Base-by-base conservation (phyloP, 2,797 vertebrate species). In the Typhlichthys subterraneus region DNA sequence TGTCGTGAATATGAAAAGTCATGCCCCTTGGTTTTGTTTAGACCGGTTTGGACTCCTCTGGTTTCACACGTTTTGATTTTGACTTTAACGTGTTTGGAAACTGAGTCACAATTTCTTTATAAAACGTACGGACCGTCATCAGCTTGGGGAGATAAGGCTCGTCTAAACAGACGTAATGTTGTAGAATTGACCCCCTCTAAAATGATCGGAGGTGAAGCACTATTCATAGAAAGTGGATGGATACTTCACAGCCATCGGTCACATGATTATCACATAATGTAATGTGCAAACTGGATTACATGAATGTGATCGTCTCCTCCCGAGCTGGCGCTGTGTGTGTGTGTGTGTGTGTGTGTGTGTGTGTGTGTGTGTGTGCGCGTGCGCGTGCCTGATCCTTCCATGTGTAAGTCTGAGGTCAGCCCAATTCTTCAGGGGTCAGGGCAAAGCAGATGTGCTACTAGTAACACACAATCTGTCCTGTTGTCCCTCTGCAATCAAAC, bases 211-310 rank as follows among this genome's bases (percentile, higher is more conserved):
- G 50, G 2, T 19, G 55, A 48, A 17, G n/a, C 5, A 1, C 58
- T 65, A 57, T 72, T 70, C 62, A 66, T 58, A 69, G 63, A 49
- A 19, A 48, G 12, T 55, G 17, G 69, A 55, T 55, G 69, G 69
- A 76, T 23, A 82, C 61, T 67, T 73, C 69, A 67, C 11, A n/a
- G 56, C 61, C 52, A 38, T 75, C 64, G 71, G 53, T 76, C 53
- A 49, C 45, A 38, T 9, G 2, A 3, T 60, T 77, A 72, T 71
- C 61, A 29, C 50, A 60, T 69, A 59, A 73, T 57, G 48, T 68
- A 68, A 72, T 51, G 31, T 52, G 31, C 48, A 52, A 75, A 70
- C 57, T 57, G 51, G 29, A 45, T 68, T 57, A 67, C 63, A 52
- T 53, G 1, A 15, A 58, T 1, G 66, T 65, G 76, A 73, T 72